phyloP scores from a whole-genome alignment of 1,140 invertebrate genomes.

The Wiebesia pumilae region DNA sequence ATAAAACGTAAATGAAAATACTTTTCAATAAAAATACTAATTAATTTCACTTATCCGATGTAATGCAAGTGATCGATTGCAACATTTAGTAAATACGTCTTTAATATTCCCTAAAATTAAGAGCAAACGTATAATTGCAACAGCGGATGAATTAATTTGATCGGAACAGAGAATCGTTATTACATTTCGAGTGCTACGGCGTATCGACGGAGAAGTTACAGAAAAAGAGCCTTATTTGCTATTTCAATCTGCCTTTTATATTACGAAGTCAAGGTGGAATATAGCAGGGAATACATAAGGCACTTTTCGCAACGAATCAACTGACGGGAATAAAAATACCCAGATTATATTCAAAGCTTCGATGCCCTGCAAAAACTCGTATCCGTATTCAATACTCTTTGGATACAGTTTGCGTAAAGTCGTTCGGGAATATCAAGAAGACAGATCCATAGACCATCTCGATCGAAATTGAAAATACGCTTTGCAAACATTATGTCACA shows the following conservation, averaged over 20 bases:
- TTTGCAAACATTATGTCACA: neutral
- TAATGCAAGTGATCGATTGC: neutral
- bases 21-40: neutral
- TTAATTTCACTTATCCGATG: neutral
- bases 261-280: neutral
- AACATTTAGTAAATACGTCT: neutral
- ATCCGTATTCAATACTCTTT: slow-evolving; percentile 6
- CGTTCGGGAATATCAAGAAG: slow-evolving; percentile 13
- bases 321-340: slow-evolving; percentile 1
- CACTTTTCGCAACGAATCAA: neutral
- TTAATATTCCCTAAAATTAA: neutral
- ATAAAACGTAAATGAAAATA: neutral
- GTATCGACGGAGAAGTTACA: neutral
- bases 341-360: slow-evolving; percentile 21
- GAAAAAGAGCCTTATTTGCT: neutral
- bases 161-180: too few relatives aligned
- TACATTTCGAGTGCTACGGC: neutral
- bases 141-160: too few relatives aligned
- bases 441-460: neutral
- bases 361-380: neutral
- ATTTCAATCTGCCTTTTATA: neutral
- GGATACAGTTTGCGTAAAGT: neutral
- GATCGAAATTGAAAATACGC: slow-evolving; percentile 23
- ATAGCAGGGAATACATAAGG: neutral
- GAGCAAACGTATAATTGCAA: too few relatives aligned